phyloP scores from a whole-genome alignment of 2,888 invertebrate genomes.

The Pristionchus arcanus region DNA sequence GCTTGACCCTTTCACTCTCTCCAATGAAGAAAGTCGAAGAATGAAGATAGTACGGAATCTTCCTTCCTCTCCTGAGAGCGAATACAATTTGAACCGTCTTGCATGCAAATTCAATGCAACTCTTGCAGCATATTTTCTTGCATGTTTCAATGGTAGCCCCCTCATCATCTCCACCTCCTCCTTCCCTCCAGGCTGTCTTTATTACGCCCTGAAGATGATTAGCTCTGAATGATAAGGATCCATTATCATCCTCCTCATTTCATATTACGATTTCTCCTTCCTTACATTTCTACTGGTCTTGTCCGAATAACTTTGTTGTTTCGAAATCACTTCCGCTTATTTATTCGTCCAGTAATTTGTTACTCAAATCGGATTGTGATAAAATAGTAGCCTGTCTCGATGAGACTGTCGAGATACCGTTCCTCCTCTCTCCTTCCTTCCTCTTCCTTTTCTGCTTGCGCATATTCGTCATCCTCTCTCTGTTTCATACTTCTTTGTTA shows the following conservation, averaged over 20 bases:
- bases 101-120: too few species aligned
- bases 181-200: neutral
- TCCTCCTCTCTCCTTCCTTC: neutral
- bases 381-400: too few species aligned
- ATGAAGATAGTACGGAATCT: neutral
- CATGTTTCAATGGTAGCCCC: neutral
- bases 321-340: neutral
- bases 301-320: neutral
- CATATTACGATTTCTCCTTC: constrained; percentile 3
- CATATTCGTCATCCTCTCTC: constrained; percentile 5
- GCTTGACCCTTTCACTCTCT: constrained; percentile 29
- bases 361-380: too few species aligned
- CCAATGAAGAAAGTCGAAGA: neutral
- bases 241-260: neutral
- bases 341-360: too few species aligned
- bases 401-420: neutral
- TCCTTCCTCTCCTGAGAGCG: neutral
- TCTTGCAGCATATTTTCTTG: too few species aligned
- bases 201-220: neutral
- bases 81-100: too few species aligned
- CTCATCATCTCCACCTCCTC: neutral
- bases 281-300: neutral
- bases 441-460: neutral
- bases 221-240: neutral
- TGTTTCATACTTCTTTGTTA: constrained; percentile 42